Evolutionary conservation across 2,797 vertebrate species (phyloP), one percentile per base, ranked within the genome.

Genomic region (Pseudopleuronectes americanus): DNA sequence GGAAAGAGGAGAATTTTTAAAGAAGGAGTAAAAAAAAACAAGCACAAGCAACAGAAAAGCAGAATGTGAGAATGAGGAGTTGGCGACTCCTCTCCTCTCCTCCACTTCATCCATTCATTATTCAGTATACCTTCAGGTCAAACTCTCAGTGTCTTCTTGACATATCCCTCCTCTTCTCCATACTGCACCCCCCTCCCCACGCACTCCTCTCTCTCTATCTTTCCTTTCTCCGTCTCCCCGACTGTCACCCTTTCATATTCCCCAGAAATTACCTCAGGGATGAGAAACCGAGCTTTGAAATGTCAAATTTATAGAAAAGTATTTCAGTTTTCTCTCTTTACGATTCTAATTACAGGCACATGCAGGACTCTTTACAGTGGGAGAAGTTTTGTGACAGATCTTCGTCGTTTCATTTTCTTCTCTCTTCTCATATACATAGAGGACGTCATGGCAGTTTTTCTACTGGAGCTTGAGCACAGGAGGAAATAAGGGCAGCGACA

Each of bases 111-210:
- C 68, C 81, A 89, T 92, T 79, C 80, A 91, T 92, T 85, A 93
- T 92, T 90, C 81, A 93, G 77, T 21, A 84, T 79, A 83, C 71
- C 92, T 91, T 63, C 85, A 74, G 90, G 92, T 91, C 84, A 89
- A 90, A 89, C 84, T 84, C 87, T 83, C 74, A 61, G 53, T 62
- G 52, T 87, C 83, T 84, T 82, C 76, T 81, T 82, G 84, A 88
- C 84, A 80, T 77, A 76, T 75, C 73, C 60, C 69, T 36, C 57
- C 70, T 59, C 72, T 68, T 54, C 24, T 80, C 74, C 57, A 57
- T 72, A 61, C 81, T 64, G 53, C 62, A 74, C 74, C 64, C 68
- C 76, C 71, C 57, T 57, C 66, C 71, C 66, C 55, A 31, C 23
- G 64, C 47, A 57, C 28, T 7, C 38, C 36, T 13, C 45, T 58